phyloP scores from a whole-genome alignment of 1,140 invertebrate genomes.

The Philaenus spumarius region DNA sequence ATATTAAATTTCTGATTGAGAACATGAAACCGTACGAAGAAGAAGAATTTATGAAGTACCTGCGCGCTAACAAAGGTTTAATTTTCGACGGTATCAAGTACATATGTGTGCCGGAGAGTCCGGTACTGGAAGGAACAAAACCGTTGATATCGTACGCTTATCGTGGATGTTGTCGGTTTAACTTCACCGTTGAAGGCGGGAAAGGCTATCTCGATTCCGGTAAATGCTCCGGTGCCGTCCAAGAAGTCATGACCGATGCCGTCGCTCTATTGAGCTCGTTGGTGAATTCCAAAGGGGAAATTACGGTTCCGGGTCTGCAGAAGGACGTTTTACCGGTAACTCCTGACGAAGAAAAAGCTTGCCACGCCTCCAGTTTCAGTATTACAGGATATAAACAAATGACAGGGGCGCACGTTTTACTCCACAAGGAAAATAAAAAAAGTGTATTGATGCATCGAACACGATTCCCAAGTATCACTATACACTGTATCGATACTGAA shows the following conservation, averaged over 20 bases:
- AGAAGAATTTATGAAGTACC: too few relatives aligned
- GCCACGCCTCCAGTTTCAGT: slow-evolving; percentile 52
- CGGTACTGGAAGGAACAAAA: slow-evolving; percentile 36
- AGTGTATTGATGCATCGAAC: slow-evolving; percentile 47
- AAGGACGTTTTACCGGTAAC: slow-evolving; percentile 44
- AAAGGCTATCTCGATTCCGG: slow-evolving; percentile 54
- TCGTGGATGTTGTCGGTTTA: slow-evolving; percentile 55
- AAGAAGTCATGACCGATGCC: too few relatives aligned
- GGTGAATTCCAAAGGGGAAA: slow-evolving; percentile 18
- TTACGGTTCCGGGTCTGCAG: slow-evolving; percentile 44
- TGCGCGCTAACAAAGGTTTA: too few relatives aligned
- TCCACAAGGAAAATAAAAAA: slow-evolving; percentile 37
- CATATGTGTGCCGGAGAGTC: slow-evolving; percentile 1
- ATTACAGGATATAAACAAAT: slow-evolving; percentile 42
- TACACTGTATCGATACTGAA: slow-evolving; percentile 46
- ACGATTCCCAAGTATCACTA: slow-evolving; percentile 49
- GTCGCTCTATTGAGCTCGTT: too few relatives aligned
- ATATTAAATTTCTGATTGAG: background rate
- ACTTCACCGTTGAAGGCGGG: slow-evolving; percentile 50
- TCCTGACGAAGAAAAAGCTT: slow-evolving; percentile 46
- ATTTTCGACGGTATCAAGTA: background rate
- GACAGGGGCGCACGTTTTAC: background rate
- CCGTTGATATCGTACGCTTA: slow-evolving; percentile 59
- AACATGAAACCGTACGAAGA: too few relatives aligned
- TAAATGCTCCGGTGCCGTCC: slow-evolving; percentile 47